Base-by-base conservation (phyloP, 2,113 vertebrate genomes). In the Machaerirhynchus nigripectus region DNA sequence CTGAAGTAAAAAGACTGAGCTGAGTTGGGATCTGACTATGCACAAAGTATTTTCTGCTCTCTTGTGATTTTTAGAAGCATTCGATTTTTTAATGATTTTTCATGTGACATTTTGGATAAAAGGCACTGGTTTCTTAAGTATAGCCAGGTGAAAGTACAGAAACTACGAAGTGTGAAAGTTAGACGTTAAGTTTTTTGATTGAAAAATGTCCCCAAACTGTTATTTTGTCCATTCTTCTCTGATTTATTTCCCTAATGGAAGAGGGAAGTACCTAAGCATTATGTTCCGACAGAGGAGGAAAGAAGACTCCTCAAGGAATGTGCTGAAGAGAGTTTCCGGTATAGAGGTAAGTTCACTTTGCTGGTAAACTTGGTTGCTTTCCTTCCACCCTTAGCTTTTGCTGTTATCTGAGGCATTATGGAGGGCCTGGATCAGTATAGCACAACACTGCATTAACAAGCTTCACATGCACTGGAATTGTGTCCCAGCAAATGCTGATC, bases 231-330 rank as follows among this genome's bases (percentile, higher is more conserved):
- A n/a, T 46, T 85, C 12, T 84, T 79, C 28, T 61, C 33, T 61
- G 50, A 46, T 85, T 47, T 63, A 46, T 96, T 94, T 95, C 23
- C 11, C 35, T 70, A 42, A 65, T 68, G 44, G 82, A 97, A 99
- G 99, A 91, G 88, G 40, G 95, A 95, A 16, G 10, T 98, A 61
- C 97, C 96, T 24, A 70, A 79, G 39, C 93, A 96, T 50, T 99
- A 99, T 57, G 69, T 98, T 91, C 98, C 98, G 1, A 99, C 98
- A 35, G 98, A 99, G 17, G 99, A 99, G 27, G 99, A 99, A 97
- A 98, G 67, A 95, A 97, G 94, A 80, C 95, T 99, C 52, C 98
- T 99, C 11, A 97, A 42, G 84, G 99, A 99, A 91, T 99, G 99
- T 95, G 98, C 97, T 73, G 65, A 95, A 9, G 99, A 99, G 95